Evolutionary conservation across 2,888 invertebrate genomes (phyloP), one percentile per base, ranked within the genome.

Genomic region (Abrostola tripartita): DNA sequence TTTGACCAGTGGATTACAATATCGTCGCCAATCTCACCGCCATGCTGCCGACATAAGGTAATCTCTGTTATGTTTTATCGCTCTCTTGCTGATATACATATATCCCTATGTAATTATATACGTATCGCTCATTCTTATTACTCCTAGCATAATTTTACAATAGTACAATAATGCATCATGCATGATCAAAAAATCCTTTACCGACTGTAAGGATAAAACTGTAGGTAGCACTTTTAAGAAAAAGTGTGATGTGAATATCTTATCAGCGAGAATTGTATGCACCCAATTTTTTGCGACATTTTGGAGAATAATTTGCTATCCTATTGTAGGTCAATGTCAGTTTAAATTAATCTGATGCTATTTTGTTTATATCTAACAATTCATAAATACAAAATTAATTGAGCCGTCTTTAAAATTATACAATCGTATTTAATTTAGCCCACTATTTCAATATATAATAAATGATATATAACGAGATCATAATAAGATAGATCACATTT

Each of bases 281-380:
- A 44, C 12, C 7, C 14, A 5, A 44, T 44, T 10, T n/a, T 11
- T 14, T 7, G 6, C 7, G 2, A 14, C 44, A 12, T 14, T 42
- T 12, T 7, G 12, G 0, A 12, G 42, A 7, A 42, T 12, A 6
- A 42, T 42, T 42, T 12, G 8, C 24, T 24, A 24, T 24, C 24
- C 24, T 24, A 47, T 47, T 47, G 14, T 47, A 47, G 44, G 44
- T 47, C 44, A 47, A 24, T 47, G 44, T 7, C 44, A 47, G 44
- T 24, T n/a, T 11, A 41, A n/a, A 24, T 47, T 9, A 24, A 24
- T 8, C 24, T 9, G 44, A 12, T 24, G 44, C 24, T 24, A 24
- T 24, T 24, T 47, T 14, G 24, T 47, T 47, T 47, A 47, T 47
- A 24, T 47, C 10, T 8, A 12, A 12, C 1, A 6, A 12, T 42